Base-by-base conservation (phyloP, 2,888 invertebrate species). In the Anagyrus pseudococci region DNA sequence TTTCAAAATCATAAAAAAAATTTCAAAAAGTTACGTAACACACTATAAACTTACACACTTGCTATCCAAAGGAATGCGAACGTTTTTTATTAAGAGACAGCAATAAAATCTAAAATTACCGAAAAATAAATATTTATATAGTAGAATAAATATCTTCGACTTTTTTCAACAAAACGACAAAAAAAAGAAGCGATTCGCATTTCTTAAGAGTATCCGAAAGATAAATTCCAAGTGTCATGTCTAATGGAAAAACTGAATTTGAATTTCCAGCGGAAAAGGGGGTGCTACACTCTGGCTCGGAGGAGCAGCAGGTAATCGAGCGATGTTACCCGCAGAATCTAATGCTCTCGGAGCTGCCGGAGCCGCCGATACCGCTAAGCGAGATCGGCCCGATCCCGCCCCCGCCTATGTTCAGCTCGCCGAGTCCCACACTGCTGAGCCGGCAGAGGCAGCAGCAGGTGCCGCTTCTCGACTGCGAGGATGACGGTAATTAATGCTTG, bases 401-500 rank as follows among this genome's bases (percentile, higher is more conserved):
- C 75, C 95, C 95, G 76, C 95, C 95, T 71, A 96, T 96, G 95
- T 95, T 96, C 86, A 93, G 93, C 82, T 93, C 94, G 74, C 92
- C 92, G 70, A 92, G 90, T 82, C 92, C 91, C 69, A 86, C 85
- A 69, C 83, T 90, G 72, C 82, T 87, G 67, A 82, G 84, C 70
- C 84, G 85, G 73, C 85, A 83, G 72, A 79, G 77, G 58, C 72
- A 73, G 53, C 68, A 71, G 23, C 74, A 74, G 49, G 70, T 74
- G 58, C 68, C 69, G n/a, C 75, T 82, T n/a, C 77, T 81, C 6
- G 86, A 88, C 75, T 88, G 87, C 76, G 87, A 88, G 77, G 88
- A 88, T 77, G 88, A 88, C 81, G 88, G 88, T 88, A 84, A 80
- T 15, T 57, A 29, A 20, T 6, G 3, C 20, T 20, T 22, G 40